Evolutionary conservation across 2,113 vertebrate species (phyloP).

Genomic region (Oncorhynchus gorbuscha): DNA sequence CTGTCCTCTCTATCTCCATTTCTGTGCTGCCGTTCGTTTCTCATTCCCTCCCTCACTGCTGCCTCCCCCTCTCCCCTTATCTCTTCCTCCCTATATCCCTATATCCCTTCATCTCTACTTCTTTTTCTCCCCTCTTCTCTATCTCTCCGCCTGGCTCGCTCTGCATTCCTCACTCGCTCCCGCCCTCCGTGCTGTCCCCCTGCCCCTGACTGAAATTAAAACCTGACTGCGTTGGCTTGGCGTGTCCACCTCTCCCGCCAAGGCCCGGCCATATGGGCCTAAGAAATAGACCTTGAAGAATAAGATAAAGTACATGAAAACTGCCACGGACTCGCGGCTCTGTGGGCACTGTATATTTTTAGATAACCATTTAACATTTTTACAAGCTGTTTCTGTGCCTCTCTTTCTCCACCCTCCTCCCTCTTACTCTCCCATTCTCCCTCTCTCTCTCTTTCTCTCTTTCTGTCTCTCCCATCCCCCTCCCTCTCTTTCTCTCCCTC

Average conservation of each 20-base stretch:
- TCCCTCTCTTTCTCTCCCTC: not conserved
- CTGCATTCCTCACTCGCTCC: conserved; percentile 22
- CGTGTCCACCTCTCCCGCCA: conserved; percentile 38
- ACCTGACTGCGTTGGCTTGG: conserved; percentile 31
- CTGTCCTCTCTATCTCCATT: conserved; percentile 57
- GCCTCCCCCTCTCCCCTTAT: conserved; percentile 6
- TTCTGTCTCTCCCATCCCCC: not conserved
- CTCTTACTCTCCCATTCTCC: conserved; percentile 7
- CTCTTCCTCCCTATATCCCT: not conserved
- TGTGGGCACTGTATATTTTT: conserved; percentile 59
- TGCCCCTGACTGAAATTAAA: conserved; percentile 54
- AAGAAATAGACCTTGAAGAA: conserved; percentile 63
- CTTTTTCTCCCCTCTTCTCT: conserved; percentile 31
- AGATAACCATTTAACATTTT: conserved; percentile 55
- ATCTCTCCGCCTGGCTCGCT: conserved; percentile 42
- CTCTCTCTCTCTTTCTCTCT: not conserved
- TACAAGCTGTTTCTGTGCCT: conserved; percentile 13
- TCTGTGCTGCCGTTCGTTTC: conserved; percentile 26
- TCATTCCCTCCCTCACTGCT: not conserved
- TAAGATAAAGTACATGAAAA: conserved; percentile 65
- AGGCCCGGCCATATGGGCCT: conserved; percentile 37
- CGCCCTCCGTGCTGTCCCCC: conserved; percentile 20
- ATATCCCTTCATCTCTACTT: not conserved
- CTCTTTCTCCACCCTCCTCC: conserved; percentile 17
- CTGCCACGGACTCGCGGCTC: conserved; percentile 43